Evolutionary conservation across 2,888 invertebrate genomes (phyloP), one percentile per base, ranked within the genome.

Genomic region (Synergus umbraculus): DNA sequence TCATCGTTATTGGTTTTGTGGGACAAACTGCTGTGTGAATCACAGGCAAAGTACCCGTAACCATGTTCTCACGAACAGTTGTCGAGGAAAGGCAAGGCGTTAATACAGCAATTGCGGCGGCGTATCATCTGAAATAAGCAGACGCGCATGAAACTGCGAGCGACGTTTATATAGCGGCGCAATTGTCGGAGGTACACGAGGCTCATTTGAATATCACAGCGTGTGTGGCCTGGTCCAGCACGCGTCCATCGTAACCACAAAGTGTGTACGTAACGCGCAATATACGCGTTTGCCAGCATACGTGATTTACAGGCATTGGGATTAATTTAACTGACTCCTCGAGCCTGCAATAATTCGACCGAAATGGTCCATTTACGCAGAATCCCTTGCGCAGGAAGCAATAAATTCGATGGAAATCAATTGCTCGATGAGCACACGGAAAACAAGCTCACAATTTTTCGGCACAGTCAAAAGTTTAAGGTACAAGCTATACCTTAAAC

Each of bases 191-290:
- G 82, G 82, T 60, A 63, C 63, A 44, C 65, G 29, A 44, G n/a
- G 8, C 54, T 89, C 87, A 89, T 89, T 89, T 89, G 86, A 89
- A 89, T 89, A 87, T 84, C 83, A 65, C 88, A 79, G 84, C 85
- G 87, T 89, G 89, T 89, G 88, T 87, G 89, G 89, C 73, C 69
- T 86, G 89, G 89, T 49, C 66, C 54, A 78, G 63, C 86, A 85
- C 84, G 86, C 85, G 84, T 84, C 84, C 82, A 81, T 80, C 76
- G 78, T 78, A 22, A 44, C 67, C 44, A 44, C 29, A 44, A 44
- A 22, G 29, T 29, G 29, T 18, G 29, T 63, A 63, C 63, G 22
- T 63, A 63, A 29, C 63, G 13, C 63, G 63, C 13, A 18, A 63
- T 63, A 22, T 29, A 67, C 9, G 41, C n/a, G n/a, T 43, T 58